phyloP scores from a whole-genome alignment of 2,888 invertebrate species.

The Atethmia centrago region DNA sequence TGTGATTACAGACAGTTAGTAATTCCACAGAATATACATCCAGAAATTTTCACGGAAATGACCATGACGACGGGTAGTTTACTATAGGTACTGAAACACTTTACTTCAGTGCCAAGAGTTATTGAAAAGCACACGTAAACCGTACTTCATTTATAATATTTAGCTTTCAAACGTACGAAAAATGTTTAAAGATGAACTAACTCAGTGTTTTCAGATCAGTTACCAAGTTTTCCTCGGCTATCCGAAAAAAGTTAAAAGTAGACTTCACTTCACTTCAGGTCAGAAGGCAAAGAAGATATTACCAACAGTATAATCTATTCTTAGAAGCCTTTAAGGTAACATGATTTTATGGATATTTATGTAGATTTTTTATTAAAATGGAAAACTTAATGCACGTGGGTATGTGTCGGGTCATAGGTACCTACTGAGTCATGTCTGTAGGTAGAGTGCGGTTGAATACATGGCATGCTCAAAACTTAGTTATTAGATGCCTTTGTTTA shows the following conservation, averaged over 20 bases:
- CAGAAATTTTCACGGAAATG: neutral
- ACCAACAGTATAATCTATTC: slow-evolving; percentile 2
- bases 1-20: too few species aligned
- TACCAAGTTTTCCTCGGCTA: neutral
- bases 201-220: neutral
- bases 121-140: neutral
- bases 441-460: slow-evolving; percentile 24
- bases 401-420: slow-evolving; percentile 2
- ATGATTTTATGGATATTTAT: neutral
- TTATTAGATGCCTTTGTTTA: slow-evolving; percentile 16
- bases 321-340: neutral
- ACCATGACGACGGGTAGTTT: neutral
- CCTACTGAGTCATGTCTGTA: slow-evolving; percentile 41
- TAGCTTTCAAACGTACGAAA: neutral
- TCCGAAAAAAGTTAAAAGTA: neutral
- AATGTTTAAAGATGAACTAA: neutral
- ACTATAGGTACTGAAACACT: slow-evolving; percentile 1
- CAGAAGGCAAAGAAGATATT: neutral
- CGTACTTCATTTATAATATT: neutral
- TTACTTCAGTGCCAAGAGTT: neutral
- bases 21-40: neutral
- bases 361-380: slow-evolving; percentile 18
- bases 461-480: neutral
- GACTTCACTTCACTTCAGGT: neutral
- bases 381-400: slow-evolving; percentile 16